Percentiles rank a stretch among this genome's conserved stretches.
Evolutionary conservation across 2,888 invertebrate species (phyloP).

Genomic region (Amblyjoppa proteus): DNA sequence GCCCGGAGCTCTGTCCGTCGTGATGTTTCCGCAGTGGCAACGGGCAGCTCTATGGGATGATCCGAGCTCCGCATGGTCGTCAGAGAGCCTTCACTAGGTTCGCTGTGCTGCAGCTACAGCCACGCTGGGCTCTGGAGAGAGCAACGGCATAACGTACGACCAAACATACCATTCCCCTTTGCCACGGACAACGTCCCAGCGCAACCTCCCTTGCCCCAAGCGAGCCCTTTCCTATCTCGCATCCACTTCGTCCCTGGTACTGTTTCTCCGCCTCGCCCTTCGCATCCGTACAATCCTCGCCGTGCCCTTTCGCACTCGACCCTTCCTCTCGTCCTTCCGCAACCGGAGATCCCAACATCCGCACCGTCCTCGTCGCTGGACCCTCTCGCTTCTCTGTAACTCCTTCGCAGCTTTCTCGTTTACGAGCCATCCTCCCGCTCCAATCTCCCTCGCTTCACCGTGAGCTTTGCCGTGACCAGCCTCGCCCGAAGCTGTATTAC

Average conservation of each 20-base stretch:
- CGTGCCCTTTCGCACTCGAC: slow-evolving; percentile 23
- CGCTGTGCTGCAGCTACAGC: slow-evolving; percentile 54
- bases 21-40: slow-evolving; percentile 51
- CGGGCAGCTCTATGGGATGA: slow-evolving; percentile 40
- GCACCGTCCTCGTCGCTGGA: neutral
- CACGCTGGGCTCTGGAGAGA: slow-evolving; percentile 37
- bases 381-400: slow-evolving; percentile 43
- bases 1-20: slow-evolving; percentile 32
- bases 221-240: slow-evolving; percentile 16
- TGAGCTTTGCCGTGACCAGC: slow-evolving; percentile 19
- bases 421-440: slow-evolving; percentile 23
- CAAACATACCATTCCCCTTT: slow-evolving; percentile 51
- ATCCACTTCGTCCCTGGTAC: slow-evolving; percentile 40
- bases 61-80: slow-evolving; percentile 37
- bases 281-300: slow-evolving; percentile 20
- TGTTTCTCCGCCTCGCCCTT: slow-evolving; percentile 13
- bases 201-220: slow-evolving; percentile 30
- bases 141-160: slow-evolving; percentile 58
- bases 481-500: slow-evolving; percentile 45
- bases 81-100: slow-evolving; percentile 58
- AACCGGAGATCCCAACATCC: neutral
- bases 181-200: slow-evolving; percentile 25
- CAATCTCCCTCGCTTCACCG: neutral
- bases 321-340: slow-evolving; percentile 34
- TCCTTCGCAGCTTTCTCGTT: slow-evolving; percentile 56